Percentiles rank a stretch among this genome's conserved stretches.
Conservation (phyloP, 2,888 invertebrate species). For the Thereva unica region DNA sequence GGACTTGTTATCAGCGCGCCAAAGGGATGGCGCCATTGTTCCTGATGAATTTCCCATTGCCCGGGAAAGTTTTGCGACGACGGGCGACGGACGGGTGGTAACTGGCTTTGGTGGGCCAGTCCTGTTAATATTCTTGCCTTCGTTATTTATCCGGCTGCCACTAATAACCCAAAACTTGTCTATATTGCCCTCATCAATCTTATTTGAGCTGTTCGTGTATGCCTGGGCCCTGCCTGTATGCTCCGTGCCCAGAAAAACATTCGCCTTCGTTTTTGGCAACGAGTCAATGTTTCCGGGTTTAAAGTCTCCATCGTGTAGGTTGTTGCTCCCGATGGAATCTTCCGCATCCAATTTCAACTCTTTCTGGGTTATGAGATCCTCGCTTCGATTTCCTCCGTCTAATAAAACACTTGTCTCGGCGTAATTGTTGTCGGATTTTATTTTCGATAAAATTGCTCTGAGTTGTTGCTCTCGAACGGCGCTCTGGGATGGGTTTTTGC, state of each 20-base stretch:
- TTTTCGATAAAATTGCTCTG: conserved; percentile 22
- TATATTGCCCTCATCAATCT: conserved; percentile 32
- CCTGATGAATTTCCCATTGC: conserved; percentile 10
- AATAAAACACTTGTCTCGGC: conserved; percentile 41
- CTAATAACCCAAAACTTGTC: conserved; percentile 23
- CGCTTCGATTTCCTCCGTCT: conserved; percentile 15
- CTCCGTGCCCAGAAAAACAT: conserved; percentile 20
- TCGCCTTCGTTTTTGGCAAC: conserved; percentile 29
- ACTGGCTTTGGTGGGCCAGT: not conserved
- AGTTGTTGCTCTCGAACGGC: conserved; percentile 14
- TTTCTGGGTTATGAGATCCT: conserved; percentile 11
- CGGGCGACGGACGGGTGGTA: not conserved
- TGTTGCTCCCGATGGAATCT: conserved; percentile 6
- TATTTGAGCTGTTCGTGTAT: conserved; percentile 13
- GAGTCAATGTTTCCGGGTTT: conserved; percentile 30
- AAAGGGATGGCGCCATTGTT: not conserved
- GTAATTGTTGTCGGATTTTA: conserved; percentile 44
- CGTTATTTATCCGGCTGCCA: conserved; percentile 1
- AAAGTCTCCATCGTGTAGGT: conserved; percentile 26
- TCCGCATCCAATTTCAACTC: conserved; percentile 13
- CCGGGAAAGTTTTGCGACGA: not conserved
- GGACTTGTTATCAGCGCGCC: not conserved
- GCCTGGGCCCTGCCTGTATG: conserved; percentile 3
- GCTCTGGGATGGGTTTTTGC: conserved; percentile 3
- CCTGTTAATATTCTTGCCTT: not conserved